Evolutionary conservation across 2,113 vertebrate genomes (phyloP).

Genomic region (Dromaius novaehollandiae): DNA sequence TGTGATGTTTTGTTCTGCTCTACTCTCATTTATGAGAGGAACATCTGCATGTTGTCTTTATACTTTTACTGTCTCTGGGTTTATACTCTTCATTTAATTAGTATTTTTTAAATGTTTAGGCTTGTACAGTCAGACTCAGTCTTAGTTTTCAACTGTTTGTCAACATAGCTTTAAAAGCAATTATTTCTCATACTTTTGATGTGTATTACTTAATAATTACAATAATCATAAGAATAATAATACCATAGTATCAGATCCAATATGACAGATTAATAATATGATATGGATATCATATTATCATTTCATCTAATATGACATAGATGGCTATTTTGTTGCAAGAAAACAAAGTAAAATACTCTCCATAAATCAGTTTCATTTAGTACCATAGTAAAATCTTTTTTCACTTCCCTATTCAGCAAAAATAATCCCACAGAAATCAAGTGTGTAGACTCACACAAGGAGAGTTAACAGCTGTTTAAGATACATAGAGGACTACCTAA

Average conservation of each 20-base stretch:
- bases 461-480: background rate
- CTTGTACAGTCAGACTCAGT: background rate
- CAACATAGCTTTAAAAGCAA: background rate
- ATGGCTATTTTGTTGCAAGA: background rate
- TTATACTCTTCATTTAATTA: background rate
- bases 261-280: background rate
- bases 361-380: background rate
- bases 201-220: background rate
- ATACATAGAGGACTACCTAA: background rate
- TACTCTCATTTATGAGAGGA: background rate
- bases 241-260: background rate
- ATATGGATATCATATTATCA: no score
- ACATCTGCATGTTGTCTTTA: background rate
- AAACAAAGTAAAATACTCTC: background rate
- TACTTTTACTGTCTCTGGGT: background rate
- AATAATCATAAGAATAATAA: background rate
- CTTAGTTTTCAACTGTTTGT: background rate
- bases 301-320: background rate
- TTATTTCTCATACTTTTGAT: background rate
- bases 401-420: background rate
- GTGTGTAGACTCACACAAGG: background rate
- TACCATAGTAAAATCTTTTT: background rate
- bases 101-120: background rate
- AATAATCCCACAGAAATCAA: background rate
- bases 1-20: background rate